Evolutionary conservation across 2,888 invertebrate species (phyloP).

Genomic region (Tetranychus truncatus): DNA sequence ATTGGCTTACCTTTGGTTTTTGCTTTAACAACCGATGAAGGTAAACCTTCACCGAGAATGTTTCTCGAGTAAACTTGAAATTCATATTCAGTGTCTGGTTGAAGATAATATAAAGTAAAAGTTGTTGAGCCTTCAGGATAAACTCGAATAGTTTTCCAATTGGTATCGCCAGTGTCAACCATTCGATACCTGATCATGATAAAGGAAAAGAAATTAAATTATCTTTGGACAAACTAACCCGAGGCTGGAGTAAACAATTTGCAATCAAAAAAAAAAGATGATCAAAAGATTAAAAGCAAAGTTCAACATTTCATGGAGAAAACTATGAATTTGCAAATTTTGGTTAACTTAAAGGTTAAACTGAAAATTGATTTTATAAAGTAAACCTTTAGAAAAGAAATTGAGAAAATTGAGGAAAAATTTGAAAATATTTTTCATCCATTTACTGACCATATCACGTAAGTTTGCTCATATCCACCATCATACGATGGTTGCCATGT

Average conservation of each 20-base stretch:
- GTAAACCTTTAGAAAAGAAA: neutral
- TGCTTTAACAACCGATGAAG: slow-evolving; percentile 76
- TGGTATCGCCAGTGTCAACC: slow-evolving; percentile 42
- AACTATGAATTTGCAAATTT: neutral
- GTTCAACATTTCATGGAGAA: neutral
- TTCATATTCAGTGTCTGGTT: slow-evolving; percentile 77
- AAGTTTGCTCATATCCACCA: slow-evolving; percentile 61
- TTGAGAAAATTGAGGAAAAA: neutral
- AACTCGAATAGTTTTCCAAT: slow-evolving; percentile 83
- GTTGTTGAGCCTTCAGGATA: slow-evolving; percentile 65
- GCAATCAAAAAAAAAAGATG: no score
- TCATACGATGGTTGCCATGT: slow-evolving; percentile 86
- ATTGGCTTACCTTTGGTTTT: slow-evolving; percentile 77
- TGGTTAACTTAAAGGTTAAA: neutral
- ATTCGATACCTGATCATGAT: slow-evolving; percentile 19
- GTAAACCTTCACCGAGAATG: slow-evolving; percentile 81
- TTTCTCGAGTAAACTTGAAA: slow-evolving; percentile 91
- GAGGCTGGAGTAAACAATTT: neutral
- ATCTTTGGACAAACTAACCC: neutral
- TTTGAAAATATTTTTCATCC: slow-evolving; percentile 13
- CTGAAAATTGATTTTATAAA: neutral
- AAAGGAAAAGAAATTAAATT: neutral
- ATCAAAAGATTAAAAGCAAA: neutral
- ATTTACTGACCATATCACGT: slow-evolving; percentile 16
- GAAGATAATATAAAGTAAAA: slow-evolving; percentile 71